phyloP scores from a whole-genome alignment of 2,888 invertebrate genomes.

The Latrodectus elegans region DNA sequence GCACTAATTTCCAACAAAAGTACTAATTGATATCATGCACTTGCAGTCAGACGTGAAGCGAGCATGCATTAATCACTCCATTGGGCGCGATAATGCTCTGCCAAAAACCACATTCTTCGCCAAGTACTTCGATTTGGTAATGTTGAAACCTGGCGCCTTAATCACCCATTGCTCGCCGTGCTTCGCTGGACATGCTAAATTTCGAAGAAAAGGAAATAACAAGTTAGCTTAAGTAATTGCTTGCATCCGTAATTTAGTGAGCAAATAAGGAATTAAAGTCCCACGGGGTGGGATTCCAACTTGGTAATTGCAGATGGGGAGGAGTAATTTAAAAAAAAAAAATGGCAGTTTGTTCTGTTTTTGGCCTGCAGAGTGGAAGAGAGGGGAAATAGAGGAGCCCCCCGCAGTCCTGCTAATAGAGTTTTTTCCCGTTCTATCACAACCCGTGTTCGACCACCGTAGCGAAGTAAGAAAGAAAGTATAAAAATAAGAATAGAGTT shows the following conservation, averaged over 20 bases:
- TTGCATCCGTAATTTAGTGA: constrained; percentile 44
- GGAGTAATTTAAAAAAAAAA: constrained; percentile 19
- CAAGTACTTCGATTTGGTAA: no score
- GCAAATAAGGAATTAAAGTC: constrained; percentile 46
- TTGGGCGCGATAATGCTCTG: no score
- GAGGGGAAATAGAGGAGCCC: constrained; percentile 6
- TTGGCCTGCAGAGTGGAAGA: background rate
- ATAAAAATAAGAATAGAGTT: constrained; percentile 40
- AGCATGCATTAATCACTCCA: no score
- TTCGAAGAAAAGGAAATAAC: no score
- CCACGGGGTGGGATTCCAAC: constrained; percentile 17
- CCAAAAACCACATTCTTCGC: no score
- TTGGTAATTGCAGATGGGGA: constrained; percentile 42
- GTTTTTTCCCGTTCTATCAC: constrained; percentile 30
- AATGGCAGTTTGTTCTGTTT: constrained; percentile 10
- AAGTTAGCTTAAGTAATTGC: constrained; percentile 16
- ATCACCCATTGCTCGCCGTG: no score
- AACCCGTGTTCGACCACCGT: constrained; percentile 54
- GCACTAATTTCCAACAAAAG: no score
- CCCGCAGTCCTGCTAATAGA: constrained; percentile 55
- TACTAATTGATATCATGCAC: no score
- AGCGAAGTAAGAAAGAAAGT: constrained; percentile 43
- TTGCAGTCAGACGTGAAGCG: no score
- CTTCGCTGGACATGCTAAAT: no score
- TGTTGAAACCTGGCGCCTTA: no score